Base-by-base conservation (phyloP, 2,797 vertebrate genomes). In the Okamejei kenojei region DNA sequence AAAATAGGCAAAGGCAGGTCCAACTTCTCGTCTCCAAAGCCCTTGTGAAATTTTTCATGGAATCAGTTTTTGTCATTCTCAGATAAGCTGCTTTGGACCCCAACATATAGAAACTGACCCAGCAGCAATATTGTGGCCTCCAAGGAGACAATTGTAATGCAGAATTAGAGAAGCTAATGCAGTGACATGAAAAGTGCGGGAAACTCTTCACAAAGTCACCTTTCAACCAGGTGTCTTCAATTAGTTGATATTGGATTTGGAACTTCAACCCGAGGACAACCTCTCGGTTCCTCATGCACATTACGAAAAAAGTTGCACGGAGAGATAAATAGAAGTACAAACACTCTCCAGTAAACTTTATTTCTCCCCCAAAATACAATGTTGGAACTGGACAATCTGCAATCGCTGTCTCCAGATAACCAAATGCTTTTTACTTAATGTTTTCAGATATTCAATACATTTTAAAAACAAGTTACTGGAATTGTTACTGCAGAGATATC, bases 281-380 rank as follows among this genome's bases (percentile, higher is more conserved):
- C 82, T 11, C 6, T 2, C 13, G 32, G 54, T 29, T 63, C 29
- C 82, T 61, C 17, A 26, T 15, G 61, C 23, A n/a, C 13, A 63
- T n/a, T 29, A 3, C 2, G 4, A 21, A 88, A 88, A 68, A 21
- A 68, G 61, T 21, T 15, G n/a, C 19, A 35, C 61, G 1, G 9
- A 35, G 68, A 10, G 29, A 2, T 71, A 7, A 86, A 63, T 86
- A 15, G 29, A n/a, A 86, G 65, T 35, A 38, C n/a, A 68, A 88
- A 68, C 84, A 88, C 32, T 88, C 61, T 88, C 84, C 84, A 88
- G 84, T 88, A 68, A 88, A 88, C 84, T 88, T 88, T 88, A 88
- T 88, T 88, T 84, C 9, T 35, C 84, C 45, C 84, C 84, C 63
- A 65, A 88, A 88, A 88, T 88, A 68, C 35, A 68, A 88, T 32